phyloP scores from a whole-genome alignment of 92 coral and sea anemone species.

The Parazoanthus atlanticus region DNA sequence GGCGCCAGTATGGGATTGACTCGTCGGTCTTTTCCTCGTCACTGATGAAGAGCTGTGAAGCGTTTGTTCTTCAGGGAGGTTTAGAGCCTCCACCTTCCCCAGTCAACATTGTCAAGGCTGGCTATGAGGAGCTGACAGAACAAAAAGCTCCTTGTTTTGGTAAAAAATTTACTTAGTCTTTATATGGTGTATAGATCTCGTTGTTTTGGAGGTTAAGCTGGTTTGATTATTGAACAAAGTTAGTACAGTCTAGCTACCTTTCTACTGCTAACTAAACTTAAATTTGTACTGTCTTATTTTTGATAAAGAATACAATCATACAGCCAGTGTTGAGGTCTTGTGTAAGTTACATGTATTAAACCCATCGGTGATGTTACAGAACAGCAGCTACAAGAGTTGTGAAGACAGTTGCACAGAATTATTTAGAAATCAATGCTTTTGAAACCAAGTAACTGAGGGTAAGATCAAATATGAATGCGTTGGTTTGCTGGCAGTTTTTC shows the following conservation, averaged over 20 bases:
- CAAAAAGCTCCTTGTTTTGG: conserved; percentile 96
- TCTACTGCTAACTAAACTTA: neutral
- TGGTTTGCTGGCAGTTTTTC: too few species aligned
- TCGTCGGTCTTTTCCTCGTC: conserved; percentile 88
- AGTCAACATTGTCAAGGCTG: conserved; percentile 76
- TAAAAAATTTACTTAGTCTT: conserved; percentile 26
- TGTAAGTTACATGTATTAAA: too few species aligned
- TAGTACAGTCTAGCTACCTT: neutral
- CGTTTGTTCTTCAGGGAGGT: conserved; percentile 84
- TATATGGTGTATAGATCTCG: neutral
- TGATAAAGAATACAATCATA: too few species aligned
- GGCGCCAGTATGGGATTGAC: conserved; percentile 98
- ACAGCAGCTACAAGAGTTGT: too few species aligned
- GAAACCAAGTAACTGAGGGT: too few species aligned
- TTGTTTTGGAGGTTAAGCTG: neutral
- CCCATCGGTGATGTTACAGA: too few species aligned
- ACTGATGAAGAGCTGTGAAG: conserved; percentile 89
- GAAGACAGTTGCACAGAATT: too few species aligned
- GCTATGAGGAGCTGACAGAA: conserved; percentile 84
- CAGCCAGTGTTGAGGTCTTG: too few species aligned
- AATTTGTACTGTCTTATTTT: too few species aligned
- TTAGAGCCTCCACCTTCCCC: conserved; percentile 79
- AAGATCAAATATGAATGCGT: too few species aligned
- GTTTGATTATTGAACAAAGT: neutral
- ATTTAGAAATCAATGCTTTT: too few species aligned